These are phyloP conservation scores for Ictalurus furcatus DNA, from an alignment of 2,113 vertebrate species.

Conservation along the genomic window DNA sequence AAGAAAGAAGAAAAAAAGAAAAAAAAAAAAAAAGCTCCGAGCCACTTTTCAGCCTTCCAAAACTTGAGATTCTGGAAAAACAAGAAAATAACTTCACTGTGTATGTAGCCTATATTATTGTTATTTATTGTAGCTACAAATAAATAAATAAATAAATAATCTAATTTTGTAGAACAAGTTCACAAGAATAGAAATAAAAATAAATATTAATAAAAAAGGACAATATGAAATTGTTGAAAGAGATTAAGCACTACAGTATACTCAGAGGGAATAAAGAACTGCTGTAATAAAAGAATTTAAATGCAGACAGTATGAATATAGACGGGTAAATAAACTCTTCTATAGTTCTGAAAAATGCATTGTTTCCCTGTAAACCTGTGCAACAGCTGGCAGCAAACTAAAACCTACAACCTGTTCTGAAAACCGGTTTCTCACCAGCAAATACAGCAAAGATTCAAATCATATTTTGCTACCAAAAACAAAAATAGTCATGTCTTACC, in stretches of 20 bases:
- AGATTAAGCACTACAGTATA: background rate
- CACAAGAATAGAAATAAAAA: background rate
- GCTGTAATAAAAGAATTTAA: background rate
- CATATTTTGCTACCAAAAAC: background rate
- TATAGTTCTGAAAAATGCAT: background rate
- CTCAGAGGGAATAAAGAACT: too few species aligned
- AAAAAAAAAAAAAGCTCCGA: too few species aligned
- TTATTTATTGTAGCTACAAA: background rate
- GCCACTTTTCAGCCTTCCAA: background rate
- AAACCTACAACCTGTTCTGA: background rate
- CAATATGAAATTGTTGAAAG: background rate
- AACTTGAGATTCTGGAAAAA: background rate
- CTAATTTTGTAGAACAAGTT: background rate
- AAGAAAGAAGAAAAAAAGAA: too few species aligned
- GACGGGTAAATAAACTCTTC: background rate
- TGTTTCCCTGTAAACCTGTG: background rate
- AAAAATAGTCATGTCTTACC: background rate
- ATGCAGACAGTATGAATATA: background rate
- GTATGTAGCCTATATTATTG: background rate
- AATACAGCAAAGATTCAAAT: background rate
- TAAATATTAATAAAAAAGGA: background rate
- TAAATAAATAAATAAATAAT: too few species aligned
- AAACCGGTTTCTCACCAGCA: background rate
- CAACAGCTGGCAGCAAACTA: background rate
- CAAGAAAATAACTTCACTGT: background rate